Base-by-base conservation (phyloP, 1,140 invertebrate genomes). In the Drosophila ficusphila region DNA sequence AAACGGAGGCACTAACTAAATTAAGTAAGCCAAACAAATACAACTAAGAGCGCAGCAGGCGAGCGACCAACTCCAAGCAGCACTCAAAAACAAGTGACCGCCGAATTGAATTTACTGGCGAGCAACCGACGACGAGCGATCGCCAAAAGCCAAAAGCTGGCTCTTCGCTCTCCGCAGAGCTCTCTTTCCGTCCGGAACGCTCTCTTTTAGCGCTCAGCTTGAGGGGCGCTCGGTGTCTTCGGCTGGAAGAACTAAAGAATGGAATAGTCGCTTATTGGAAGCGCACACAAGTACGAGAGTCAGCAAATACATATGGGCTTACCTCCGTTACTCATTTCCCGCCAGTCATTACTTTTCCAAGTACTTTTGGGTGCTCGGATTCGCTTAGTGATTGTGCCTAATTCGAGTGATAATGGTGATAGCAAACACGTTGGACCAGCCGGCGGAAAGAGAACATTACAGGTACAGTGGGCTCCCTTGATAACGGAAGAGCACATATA, bases 51-150 rank as follows among this genome's bases (percentile, higher is more conserved):
- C 49, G 49, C 36, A 31, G 38, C 21, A 46, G 52, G 47, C 41
- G 18, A 19, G 25, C 56, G 78, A 81, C 81, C 82, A 86, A 68
- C 79, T 86, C 67, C 76, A 81, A 68, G 73, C 67, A 76, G 72
- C 79, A 62, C 79, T 85, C 81, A 72, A 81, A 76, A 76, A 73
- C 79, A 83, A 41, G 53, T 51, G 38, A 53, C 31, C 58, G 38
- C 38, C 48, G 8, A 48, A 75, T 33, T 31, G 39, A 41, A 53
- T 34, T 68, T 42, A 56, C 64, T 19, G 41, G 27, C 31, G 68
- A 47, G 14, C 51, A 25, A 49, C 31, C 29, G 25, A 19, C 29
- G 25, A 19, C 51, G 27, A 18, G 27, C 42, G 72, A 76, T 71
- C 77, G 46, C 25, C 54, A 57, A 34, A 44, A 39, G 16, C 11